phyloP scores from a whole-genome alignment of 2,888 invertebrate genomes.

The Coecobrya sp. region DNA sequence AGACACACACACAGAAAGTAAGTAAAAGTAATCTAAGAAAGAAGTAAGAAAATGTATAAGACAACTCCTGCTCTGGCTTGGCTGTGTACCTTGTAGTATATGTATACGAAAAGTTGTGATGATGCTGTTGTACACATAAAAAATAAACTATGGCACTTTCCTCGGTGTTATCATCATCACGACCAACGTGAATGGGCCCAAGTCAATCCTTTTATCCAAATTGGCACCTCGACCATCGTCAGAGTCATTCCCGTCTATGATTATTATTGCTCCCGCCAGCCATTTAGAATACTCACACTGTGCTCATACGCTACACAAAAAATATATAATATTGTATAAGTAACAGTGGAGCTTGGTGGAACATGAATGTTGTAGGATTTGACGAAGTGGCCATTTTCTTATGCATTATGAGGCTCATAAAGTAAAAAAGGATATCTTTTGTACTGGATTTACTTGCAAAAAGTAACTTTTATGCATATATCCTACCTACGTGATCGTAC shows the following conservation, averaged over 20 bases:
- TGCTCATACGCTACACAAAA: conserved; percentile 5
- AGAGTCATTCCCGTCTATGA: conserved; percentile 84
- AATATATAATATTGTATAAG: conserved; percentile 8
- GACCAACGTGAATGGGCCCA: conserved; percentile 78
- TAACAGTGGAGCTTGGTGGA: not conserved
- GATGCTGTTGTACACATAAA: conserved; percentile 55
- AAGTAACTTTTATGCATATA: not conserved
- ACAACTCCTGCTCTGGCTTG: not conserved
- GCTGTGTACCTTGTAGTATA: not conserved
- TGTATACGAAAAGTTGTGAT: conserved; percentile 45
- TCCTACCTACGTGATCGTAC: not conserved
- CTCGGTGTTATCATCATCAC: conserved; percentile 77
- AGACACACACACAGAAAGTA: conserved; percentile 48
- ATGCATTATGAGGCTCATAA: conserved; percentile 72
- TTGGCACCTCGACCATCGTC: conserved; percentile 86
- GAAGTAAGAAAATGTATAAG: conserved; percentile 2
- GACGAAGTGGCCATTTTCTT: conserved; percentile 59
- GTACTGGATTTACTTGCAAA: not conserved
- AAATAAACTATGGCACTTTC: conserved; percentile 76
- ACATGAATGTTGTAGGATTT: conserved; percentile 16
- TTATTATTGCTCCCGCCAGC: conserved; percentile 85
- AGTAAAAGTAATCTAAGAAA: conserved; percentile 32
- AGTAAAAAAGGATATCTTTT: conserved; percentile 23
- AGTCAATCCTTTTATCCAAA: conserved; percentile 87
- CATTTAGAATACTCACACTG: conserved; percentile 83